Evolutionary conservation across 2,797 vertebrate genomes (phyloP), one percentile per base, ranked within the genome.

Genomic region (Platyrinchus mystaceus): DNA sequence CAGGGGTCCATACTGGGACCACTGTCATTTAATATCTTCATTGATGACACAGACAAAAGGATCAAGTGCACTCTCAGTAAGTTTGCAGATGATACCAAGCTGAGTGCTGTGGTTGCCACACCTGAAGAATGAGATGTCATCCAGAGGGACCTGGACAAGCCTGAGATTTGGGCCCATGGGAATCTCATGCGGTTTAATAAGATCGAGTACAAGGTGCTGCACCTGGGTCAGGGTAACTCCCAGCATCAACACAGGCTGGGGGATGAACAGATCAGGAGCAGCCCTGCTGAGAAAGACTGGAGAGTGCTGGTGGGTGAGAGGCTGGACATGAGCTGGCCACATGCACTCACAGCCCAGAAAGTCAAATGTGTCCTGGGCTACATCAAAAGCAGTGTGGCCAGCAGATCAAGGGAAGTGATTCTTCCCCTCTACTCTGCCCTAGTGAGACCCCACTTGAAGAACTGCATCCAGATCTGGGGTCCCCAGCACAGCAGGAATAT

Each of bases 361-460:
- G 26, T 3, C 22, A 37, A 2, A 2, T 7, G 0, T 2, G 3
- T 20, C 27, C 26, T 28, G 3, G 12, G 27, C 15, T 79, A 14
- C 32, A 36, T 10, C 36, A 15, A 24, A 64, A 64, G 27, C 18
- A 64, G 4, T 13, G 7, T 20, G 26, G 36, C 5, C 22, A 71
- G 36, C 49, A 50, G 26, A 9, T 26, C 46, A 49, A 49, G 47
- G 47, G 47, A 49, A 26, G 14, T 26, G 47, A 27, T 49, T 49
- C 47, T 70, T 3, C 21, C 34, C 14, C 22, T 43, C 19, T 7
- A 26, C 18, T 36, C 52, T n/a, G 12, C 12, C 12, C 8, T 49
- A 9, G 0, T 56, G 36, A 14, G 22, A 27, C 17, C 9, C 10
- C 12, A 28, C 12, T 58, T n/a, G 36, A 27, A 63, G 27, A 0